Evolutionary conservation across 2,797 vertebrate species (phyloP).

Genomic region (Sebastes iracundus): DNA sequence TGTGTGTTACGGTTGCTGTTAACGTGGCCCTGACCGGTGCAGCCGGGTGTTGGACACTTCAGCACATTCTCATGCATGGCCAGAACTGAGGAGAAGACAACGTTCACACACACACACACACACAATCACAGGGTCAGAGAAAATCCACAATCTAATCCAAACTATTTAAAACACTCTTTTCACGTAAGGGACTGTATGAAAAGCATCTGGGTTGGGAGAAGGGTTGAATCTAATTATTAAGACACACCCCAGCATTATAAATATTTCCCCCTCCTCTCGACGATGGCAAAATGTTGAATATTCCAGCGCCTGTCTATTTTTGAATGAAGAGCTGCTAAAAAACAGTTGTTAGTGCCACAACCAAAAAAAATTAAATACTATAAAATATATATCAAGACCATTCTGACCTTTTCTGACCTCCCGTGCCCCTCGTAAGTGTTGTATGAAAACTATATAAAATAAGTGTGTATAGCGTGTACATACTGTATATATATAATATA

Average conservation of each 20-base stretch:
- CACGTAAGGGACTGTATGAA: not conserved
- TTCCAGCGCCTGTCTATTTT: not conserved
- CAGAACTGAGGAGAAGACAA: conserved; percentile 83
- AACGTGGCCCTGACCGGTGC: conserved; percentile 97
- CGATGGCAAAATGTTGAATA: not conserved
- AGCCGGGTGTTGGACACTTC: conserved; percentile 97
- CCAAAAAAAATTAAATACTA: not conserved
- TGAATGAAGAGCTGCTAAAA: not conserved
- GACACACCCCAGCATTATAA: not conserved
- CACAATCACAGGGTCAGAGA: conserved; percentile 6
- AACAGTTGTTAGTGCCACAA: not conserved
- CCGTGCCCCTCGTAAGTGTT: too few relatives aligned
- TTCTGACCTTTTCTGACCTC: not conserved
- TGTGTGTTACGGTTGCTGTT: conserved; percentile 99
- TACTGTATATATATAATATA: too few relatives aligned
- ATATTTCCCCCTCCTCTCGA: not conserved
- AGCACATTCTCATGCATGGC: conserved; percentile 99
- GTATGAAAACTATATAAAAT: not conserved
- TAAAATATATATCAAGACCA: not conserved
- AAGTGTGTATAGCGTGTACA: too few relatives aligned
- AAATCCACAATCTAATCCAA: not conserved
- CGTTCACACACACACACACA: not conserved
- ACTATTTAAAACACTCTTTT: not conserved
- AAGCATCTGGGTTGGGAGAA: not conserved
- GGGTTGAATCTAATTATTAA: not conserved